A percentile compares a stretch with the other conserved stretches of the same genome.
phyloP scores from a whole-genome alignment of 1,140 invertebrate genomes.

The Zaprionus capensis region DNA sequence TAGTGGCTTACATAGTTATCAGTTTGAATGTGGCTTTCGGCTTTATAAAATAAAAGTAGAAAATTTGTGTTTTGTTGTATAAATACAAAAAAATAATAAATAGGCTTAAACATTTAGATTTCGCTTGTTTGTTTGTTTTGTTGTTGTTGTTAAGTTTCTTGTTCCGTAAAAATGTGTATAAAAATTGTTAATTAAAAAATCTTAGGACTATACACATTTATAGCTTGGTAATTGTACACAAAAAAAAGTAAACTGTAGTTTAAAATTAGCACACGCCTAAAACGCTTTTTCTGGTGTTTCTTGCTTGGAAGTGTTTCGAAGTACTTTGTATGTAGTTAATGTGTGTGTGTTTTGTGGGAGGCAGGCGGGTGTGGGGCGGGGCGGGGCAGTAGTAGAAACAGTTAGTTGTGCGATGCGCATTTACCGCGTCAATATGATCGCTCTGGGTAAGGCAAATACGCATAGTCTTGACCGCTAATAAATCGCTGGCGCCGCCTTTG shows the following conservation, averaged over 20 bases:
- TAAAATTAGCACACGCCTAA: slow-evolving; percentile 60
- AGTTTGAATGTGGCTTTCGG: slow-evolving; percentile 53
- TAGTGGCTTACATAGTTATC: slow-evolving; percentile 71
- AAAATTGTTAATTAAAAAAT: slow-evolving; percentile 76
- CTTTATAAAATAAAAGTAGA: slow-evolving; percentile 46
- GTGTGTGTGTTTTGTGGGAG: background rate
- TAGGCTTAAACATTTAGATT: slow-evolving; percentile 76
- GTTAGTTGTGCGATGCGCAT: slow-evolving; percentile 51
- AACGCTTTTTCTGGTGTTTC: slow-evolving; percentile 29
- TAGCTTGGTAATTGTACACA: slow-evolving; percentile 45
- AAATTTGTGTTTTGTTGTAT: slow-evolving; percentile 62
- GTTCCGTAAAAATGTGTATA: slow-evolving; percentile 68
- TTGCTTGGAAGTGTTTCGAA: slow-evolving; percentile 50
- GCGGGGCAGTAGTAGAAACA: slow-evolving; percentile 18
- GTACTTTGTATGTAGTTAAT: slow-evolving; percentile 27
- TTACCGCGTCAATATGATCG: slow-evolving; percentile 68
- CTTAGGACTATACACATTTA: slow-evolving; percentile 53
- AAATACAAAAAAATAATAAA: slow-evolving; percentile 80
- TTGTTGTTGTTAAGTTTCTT: slow-evolving; percentile 18
- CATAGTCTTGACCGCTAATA: slow-evolving; percentile 78
- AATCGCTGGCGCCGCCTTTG: slow-evolving; percentile 68
- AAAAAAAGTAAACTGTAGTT: slow-evolving; percentile 50
- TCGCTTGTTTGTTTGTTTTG: slow-evolving; percentile 52
- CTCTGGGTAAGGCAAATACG: slow-evolving; percentile 74
- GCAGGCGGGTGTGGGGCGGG: background rate